Evolutionary conservation across 2,797 vertebrate genomes (phyloP).

Genomic region (Lithobates pipiens): DNA sequence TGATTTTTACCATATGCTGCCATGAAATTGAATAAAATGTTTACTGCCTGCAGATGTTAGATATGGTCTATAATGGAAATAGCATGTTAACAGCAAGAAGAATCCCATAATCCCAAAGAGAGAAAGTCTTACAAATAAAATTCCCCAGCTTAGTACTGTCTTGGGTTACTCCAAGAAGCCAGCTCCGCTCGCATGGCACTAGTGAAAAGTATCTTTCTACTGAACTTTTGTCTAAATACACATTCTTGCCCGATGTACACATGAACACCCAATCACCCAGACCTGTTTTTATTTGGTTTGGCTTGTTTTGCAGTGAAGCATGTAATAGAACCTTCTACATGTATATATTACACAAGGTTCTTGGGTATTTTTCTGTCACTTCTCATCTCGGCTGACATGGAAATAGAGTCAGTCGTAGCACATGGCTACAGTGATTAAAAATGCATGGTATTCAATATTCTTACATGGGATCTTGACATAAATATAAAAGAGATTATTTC

Average conservation of each 20-base stretch:
- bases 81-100: constrained; percentile 30
- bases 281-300: constrained; percentile 54
- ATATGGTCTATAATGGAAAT: constrained; percentile 25
- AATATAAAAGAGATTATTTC: not conserved
- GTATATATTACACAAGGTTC: constrained; percentile 56
- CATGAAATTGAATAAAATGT: constrained; percentile 35
- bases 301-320: constrained; percentile 54
- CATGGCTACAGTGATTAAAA: constrained; percentile 32
- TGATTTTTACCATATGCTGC: constrained; percentile 37
- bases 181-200: constrained; percentile 13
- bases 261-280: constrained; percentile 49
- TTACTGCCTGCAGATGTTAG: constrained; percentile 47
- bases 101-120: constrained; percentile 19
- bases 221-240: constrained; percentile 43
- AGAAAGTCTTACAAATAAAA: constrained; percentile 12
- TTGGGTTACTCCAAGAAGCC: not conserved
- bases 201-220: constrained; percentile 21
- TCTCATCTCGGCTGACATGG: constrained; percentile 38
- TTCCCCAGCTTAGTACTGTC: not conserved
- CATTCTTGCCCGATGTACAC: constrained; percentile 21
- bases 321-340: constrained; percentile 46
- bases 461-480: not conserved
- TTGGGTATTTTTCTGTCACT: constrained; percentile 54
- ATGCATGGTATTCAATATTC: constrained; percentile 2
- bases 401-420: constrained; percentile 37